Evolutionary conservation across 2,797 vertebrate genomes (phyloP).

Genomic region (Ceryle rudis): DNA sequence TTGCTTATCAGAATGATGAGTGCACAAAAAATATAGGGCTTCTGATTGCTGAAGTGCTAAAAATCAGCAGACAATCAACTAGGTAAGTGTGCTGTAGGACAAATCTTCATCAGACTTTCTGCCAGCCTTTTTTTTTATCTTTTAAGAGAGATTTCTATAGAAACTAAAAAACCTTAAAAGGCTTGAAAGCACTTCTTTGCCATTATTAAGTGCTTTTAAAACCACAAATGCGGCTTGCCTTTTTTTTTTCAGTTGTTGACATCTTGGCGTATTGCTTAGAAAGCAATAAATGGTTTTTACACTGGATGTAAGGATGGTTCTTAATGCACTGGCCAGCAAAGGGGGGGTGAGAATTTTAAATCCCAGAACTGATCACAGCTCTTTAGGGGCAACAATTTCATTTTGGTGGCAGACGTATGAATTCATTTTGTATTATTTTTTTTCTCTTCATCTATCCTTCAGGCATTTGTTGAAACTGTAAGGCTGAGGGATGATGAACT

Average conservation of each 20-base stretch:
- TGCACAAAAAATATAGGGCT: neutral
- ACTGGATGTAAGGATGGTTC: neutral
- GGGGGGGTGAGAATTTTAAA: neutral
- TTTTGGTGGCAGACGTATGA: neutral
- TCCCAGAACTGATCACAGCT: neutral
- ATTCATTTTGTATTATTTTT: neutral
- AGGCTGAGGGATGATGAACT: conserved; percentile 84
- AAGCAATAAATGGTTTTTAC: neutral
- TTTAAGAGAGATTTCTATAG: neutral
- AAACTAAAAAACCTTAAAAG: neutral
- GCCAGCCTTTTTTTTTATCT: neutral
- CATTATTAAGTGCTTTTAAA: neutral
- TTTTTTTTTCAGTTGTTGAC: neutral
- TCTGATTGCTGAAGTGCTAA: neutral
- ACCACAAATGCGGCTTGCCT: rapidly evolving
- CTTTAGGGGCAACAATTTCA: neutral
- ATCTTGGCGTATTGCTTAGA: neutral
- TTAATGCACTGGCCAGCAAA: neutral
- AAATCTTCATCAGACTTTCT: neutral
- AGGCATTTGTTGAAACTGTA: conserved; percentile 86
- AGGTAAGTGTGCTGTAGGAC: neutral
- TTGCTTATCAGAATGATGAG: neutral
- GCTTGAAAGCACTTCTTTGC: neutral
- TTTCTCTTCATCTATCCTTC: conserved; percentile 49
- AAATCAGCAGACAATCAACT: neutral